Base-by-base conservation (phyloP, 2,888 invertebrate genomes). In the Pristionchus exspectatus region DNA sequence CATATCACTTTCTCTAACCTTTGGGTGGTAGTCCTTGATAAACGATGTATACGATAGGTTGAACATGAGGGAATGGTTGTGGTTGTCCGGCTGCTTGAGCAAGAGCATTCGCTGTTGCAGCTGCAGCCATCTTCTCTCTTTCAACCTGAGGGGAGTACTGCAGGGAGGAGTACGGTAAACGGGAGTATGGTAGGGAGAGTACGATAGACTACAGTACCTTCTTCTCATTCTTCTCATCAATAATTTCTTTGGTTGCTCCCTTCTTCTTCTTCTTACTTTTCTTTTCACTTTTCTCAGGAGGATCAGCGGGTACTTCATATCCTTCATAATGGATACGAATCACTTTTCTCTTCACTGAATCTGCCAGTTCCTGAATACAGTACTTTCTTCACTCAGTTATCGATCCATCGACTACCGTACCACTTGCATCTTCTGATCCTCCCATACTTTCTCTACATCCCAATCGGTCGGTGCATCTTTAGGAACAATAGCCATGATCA, bases 11-110 rank as follows among this genome's bases (percentile, higher is more conserved):
- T 38, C 21, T 38, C 83, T 33, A 84, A 85, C 84, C 84, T 59
- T n/a, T 85, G 38, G 87, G 87, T 30, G 87, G 87, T 9, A 88
- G 56, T 88, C 87, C 87, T 24, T 88, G 87, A 56, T 88, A 88
- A 0, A 88, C 87, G 33, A 88, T 74, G 56, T 88, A 88, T 10
- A 88, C 87, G 38, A 88, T 88, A 24, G 87, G 87, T 56, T 88
- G 87, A 38, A 88, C 38, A 33, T 69, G 44, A 27, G 66, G 44
- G 66, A 87, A 66, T 27, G 69, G 66, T 18, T 66, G 87, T 12
- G 87, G 87, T 50, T 69, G 66, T 21, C 87, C 87, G 9, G 87
- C 66, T 14, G 44, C 87, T 27, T 66, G 66, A 44, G 87, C 87
- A 9, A 87, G 50, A 44, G 87, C 87, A 87, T 87, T 87, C 12